Base-by-base conservation (phyloP, 2,113 vertebrate genomes). In the Pelecanoides urinatrix region DNA sequence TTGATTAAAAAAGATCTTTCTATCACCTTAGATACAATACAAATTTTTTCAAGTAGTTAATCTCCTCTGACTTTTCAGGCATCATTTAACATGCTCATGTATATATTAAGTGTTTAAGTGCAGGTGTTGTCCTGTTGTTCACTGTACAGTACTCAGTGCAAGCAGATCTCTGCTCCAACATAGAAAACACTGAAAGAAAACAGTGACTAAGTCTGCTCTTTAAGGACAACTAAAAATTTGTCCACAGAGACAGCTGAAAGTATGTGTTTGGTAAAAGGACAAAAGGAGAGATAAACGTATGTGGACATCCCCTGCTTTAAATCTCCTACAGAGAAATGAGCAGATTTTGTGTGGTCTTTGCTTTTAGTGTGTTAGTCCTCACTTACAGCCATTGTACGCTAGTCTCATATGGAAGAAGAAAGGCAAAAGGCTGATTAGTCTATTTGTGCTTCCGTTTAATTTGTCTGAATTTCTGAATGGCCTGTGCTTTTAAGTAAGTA, bases 221-320 rank as follows among this genome's bases (percentile, higher is more conserved):
- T 55, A 70, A 62, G 30, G 55, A 44, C 27, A 61, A 26, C 53
- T 25, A 2, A 76, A 67, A 72, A 26, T 11, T 86, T 84, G 67
- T 40, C 36, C 11, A 3, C 13, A 14, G 23, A 21, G 20, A 61
- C 21, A 45, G 36, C 11, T 61, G 53, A 53, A 87, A 49, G 5
- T 25, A 16, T 29, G 14, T 30, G 42, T 55, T 50, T 68, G 61
- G 16, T 55, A 38, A 44, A 65, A 55, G 36, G 21, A 70, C 40
- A 55, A 61, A n/a, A 74, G 15, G 67, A 32, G 32, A 80, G 13
- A 9, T 44, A 19, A 36, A 26, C 0, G 0, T 38, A 25, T 0
- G 0, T 36, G 40, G 36, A 79, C 5, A 4, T 50, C 15, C 17
- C 53, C 32, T 62, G 25, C 36, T 67, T 66, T 61, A 55, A 67